Percentiles rank a stretch among this genome's conserved stretches.
These are phyloP conservation scores for Xestia xanthographa DNA, from an alignment of 2,888 invertebrate species.

Conservation along the genomic window DNA sequence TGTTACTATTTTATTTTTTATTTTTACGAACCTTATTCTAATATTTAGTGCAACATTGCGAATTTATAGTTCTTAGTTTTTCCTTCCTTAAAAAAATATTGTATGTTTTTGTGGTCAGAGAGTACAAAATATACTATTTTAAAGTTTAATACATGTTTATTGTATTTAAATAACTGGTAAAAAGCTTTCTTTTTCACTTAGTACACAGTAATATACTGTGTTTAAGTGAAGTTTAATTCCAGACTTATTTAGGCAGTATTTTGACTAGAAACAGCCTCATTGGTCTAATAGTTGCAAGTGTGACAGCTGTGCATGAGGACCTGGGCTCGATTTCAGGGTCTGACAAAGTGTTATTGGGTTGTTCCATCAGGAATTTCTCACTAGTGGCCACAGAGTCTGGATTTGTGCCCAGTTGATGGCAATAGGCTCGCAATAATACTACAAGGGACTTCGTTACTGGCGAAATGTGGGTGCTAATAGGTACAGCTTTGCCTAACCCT, in stretches of 20 bases:
- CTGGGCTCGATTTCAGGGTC: no score
- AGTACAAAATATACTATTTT: neutral
- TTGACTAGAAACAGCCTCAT: neutral
- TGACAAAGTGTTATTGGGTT: no score
- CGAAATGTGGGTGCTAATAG: no score
- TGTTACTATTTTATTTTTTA: neutral
- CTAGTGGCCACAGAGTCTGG: no score
- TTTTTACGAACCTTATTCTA: neutral
- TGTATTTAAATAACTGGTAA: neutral
- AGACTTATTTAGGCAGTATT: neutral
- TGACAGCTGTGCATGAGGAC: no score
- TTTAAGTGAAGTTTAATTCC: neutral
- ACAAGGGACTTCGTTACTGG: no score
- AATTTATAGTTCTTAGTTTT: neutral
- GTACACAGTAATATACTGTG: neutral
- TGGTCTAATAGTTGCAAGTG: no score
- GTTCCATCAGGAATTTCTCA: no score
- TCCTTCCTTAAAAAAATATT: conserved; percentile 2
- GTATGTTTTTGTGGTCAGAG: neutral
- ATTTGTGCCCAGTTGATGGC: no score
- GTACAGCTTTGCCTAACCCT: no score
- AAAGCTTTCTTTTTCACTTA: neutral
- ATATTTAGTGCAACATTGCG: neutral
- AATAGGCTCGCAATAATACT: no score
- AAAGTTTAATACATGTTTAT: neutral